Evolutionary conservation across 2,888 invertebrate species (phyloP).

Genomic region (Rhagium mordax): DNA sequence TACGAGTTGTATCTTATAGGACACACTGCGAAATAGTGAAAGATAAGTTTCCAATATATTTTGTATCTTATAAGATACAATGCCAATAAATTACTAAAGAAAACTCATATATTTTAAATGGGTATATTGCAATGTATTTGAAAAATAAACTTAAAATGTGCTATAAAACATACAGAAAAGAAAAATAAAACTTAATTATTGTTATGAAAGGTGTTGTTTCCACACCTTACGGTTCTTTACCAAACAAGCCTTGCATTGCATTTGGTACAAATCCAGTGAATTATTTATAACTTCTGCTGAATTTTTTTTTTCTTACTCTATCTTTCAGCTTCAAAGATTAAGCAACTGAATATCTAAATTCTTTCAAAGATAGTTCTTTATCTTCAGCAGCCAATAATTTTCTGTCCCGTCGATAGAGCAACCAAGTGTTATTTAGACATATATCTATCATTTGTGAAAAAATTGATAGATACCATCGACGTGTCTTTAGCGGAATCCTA

Average conservation of each 20-base stretch:
- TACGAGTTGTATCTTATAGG: no score
- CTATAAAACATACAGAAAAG: no score
- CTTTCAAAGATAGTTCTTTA: slow-evolving; percentile 17
- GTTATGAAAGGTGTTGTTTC: no score
- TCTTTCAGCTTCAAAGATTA: slow-evolving; percentile 21
- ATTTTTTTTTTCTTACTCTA: slow-evolving; percentile 14
- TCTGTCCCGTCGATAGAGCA: slow-evolving; percentile 28
- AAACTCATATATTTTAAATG: no score
- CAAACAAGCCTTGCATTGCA: slow-evolving; percentile 1
- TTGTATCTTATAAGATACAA: no score
- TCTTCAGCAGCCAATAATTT: slow-evolving; percentile 21
- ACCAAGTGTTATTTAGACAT: slow-evolving; percentile 34
- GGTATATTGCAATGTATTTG: no score
- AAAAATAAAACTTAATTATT: no score
- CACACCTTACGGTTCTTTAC: no score
- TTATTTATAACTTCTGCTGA: slow-evolving; percentile 22
- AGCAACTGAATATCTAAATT: slow-evolving; percentile 27
- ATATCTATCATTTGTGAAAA: slow-evolving; percentile 28
- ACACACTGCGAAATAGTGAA: no score
- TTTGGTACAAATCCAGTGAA: slow-evolving; percentile 1
- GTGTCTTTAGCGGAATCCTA: slow-evolving; percentile 31
- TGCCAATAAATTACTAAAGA: no score
- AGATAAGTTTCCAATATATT: no score
- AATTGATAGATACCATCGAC: slow-evolving; percentile 25
- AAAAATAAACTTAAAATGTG: no score